phyloP scores from a whole-genome alignment of 2,113 vertebrate species.

The Vulpes lagopus region DNA sequence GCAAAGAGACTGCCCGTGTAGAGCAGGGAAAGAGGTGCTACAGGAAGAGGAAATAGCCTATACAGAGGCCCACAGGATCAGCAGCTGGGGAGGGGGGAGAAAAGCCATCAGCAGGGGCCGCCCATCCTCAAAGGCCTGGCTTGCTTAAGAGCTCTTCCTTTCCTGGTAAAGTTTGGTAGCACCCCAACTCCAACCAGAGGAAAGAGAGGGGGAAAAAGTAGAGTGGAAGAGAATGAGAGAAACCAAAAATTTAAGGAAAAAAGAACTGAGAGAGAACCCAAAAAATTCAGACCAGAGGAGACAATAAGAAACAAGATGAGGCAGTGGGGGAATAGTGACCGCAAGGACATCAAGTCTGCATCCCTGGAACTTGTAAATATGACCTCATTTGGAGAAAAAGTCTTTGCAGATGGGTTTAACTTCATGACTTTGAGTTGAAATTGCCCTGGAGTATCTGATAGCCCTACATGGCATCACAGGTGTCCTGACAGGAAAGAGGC shows the following conservation, averaged over 20 bases:
- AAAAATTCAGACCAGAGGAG: neutral
- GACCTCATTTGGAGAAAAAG: neutral
- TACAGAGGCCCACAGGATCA: neutral
- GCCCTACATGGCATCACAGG: neutral
- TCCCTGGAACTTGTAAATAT: neutral
- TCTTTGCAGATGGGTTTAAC: neutral
- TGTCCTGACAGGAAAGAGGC: neutral
- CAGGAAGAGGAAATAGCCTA: too few species aligned
- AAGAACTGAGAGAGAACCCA: neutral
- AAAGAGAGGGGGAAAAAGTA: neutral
- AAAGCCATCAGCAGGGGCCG: neutral
- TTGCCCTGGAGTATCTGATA: neutral
- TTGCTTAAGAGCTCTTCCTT: neutral
- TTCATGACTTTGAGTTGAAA: neutral
- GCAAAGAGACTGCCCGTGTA: too few species aligned
- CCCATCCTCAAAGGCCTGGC: neutral
- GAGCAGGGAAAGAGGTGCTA: neutral
- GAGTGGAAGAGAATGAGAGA: neutral
- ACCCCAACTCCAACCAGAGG: neutral
- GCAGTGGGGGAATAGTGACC: neutral
- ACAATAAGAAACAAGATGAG: neutral
- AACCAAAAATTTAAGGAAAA: neutral
- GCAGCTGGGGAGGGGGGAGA: neutral
- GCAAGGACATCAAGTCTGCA: neutral
- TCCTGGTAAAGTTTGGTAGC: neutral